Percentiles rank a stretch among this genome's conserved stretches.
Evolutionary conservation across 2,888 invertebrate genomes (phyloP).

Genomic region (Hypomecis punctinalis): DNA sequence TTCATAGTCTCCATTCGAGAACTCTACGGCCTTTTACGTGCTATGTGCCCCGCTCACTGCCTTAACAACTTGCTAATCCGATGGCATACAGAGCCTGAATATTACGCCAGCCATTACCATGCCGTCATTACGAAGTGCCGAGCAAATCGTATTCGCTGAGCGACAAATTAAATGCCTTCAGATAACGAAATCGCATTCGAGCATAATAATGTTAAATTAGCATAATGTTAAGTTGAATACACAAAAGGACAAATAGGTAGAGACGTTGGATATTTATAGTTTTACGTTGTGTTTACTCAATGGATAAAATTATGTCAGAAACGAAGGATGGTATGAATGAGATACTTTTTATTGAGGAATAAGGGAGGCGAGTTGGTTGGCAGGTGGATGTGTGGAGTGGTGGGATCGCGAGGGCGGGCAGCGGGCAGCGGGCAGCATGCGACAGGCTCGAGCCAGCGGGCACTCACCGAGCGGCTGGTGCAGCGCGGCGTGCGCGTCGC

Average conservation of each 20-base stretch:
- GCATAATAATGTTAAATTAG: conserved; percentile 31
- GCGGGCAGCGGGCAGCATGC: conserved; percentile 24
- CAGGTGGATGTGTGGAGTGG: neutral
- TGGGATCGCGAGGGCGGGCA: neutral
- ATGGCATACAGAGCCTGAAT: no score
- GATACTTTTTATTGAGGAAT: neutral
- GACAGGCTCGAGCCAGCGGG: conserved; percentile 33
- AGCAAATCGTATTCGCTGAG: conserved; percentile 36
- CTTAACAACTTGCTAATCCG: no score
- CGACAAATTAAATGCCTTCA: conserved; percentile 7
- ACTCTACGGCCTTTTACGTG: no score
- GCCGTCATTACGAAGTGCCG: no score
- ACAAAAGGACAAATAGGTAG: conserved; percentile 1
- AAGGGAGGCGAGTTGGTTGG: conserved; percentile 44
- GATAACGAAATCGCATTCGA: conserved; percentile 37
- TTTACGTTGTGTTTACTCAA: neutral
- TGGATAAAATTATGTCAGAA: neutral
- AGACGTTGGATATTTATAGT: neutral
- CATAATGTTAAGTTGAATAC: conserved; percentile 16
- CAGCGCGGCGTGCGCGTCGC: conserved; percentile 77
- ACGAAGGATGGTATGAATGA: no score
- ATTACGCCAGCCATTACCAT: no score
- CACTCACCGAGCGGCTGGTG: conserved; percentile 81
- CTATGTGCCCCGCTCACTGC: no score
- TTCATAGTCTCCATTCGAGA: no score